Evolutionary conservation across 2,113 vertebrate species (phyloP).

Genomic region (Sialia sialis): DNA sequence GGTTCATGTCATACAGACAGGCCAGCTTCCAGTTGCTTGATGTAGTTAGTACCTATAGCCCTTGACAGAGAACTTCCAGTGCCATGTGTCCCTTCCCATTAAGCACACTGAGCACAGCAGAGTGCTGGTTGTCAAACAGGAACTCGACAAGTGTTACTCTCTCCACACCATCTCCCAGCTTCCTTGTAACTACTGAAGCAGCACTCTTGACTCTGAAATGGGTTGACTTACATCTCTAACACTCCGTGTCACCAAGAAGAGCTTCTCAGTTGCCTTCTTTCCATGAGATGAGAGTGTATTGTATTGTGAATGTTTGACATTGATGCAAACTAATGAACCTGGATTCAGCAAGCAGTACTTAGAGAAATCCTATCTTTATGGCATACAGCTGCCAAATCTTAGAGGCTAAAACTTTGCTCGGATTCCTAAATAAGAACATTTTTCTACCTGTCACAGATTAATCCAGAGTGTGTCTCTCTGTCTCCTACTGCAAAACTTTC

Average conservation of each 20-base stretch:
- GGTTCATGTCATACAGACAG: background rate
- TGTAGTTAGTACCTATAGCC: background rate
- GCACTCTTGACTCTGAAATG: background rate
- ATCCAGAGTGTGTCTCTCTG: constrained; percentile 10
- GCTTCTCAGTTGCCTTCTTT: background rate
- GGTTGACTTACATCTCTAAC: background rate
- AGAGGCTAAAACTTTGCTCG: background rate
- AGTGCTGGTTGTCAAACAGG: background rate
- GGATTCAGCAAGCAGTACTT: constrained; percentile 9
- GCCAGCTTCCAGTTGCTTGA: background rate
- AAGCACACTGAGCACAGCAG: background rate
- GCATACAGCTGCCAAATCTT: constrained; percentile 46
- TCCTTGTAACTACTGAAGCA: background rate
- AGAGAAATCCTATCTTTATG: constrained; percentile 28
- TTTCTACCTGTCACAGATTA: constrained; percentile 57
- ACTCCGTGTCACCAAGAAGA: background rate
- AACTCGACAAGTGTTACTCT: background rate
- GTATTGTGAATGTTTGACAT: background rate
- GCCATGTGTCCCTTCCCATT: background rate
- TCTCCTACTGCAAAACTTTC: constrained; percentile 19
- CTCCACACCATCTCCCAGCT: background rate
- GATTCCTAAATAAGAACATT: constrained; percentile 37
- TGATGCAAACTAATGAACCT: constrained; percentile 39
- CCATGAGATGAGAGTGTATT: background rate
- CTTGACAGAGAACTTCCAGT: background rate